phyloP scores from a whole-genome alignment of 2,797 vertebrate genomes.

The Gymnocypris eckloni region DNA sequence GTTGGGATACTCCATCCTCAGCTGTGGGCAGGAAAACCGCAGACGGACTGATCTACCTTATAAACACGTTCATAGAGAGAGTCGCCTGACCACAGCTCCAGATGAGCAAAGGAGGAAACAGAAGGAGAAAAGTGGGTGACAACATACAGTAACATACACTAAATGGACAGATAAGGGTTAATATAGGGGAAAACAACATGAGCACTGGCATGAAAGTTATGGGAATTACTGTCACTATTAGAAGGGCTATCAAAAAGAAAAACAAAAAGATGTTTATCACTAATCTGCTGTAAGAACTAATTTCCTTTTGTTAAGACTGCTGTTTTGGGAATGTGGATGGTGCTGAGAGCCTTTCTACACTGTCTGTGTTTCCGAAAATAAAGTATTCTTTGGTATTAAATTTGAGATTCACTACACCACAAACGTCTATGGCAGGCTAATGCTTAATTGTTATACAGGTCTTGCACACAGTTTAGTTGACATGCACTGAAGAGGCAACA shows the following conservation, averaged over 20 bases:
- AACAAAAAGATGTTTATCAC: background rate
- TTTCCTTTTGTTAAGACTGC: background rate
- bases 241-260: background rate
- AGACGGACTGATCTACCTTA: constrained; percentile 75
- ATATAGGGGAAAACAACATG: background rate
- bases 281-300: background rate
- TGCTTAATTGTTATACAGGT: constrained; percentile 13
- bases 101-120: constrained; percentile 63
- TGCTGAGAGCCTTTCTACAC: background rate
- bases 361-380: background rate
- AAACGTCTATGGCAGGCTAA: background rate
- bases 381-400: background rate
- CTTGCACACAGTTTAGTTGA: background rate
- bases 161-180: background rate
- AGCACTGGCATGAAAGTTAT: background rate
- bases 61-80: constrained; percentile 78
- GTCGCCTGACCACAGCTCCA: constrained; percentile 79
- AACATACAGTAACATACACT: constrained; percentile 35
- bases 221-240: background rate
- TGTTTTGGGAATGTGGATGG: background rate
- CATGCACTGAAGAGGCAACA: constrained; percentile 31
- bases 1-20: constrained; percentile 30
- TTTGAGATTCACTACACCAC: constrained; percentile 9
- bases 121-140: constrained; percentile 62
- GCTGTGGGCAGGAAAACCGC: constrained; percentile 43